Base-by-base conservation (phyloP, 1,140 invertebrate genomes). In the Euwallacea similis region DNA sequence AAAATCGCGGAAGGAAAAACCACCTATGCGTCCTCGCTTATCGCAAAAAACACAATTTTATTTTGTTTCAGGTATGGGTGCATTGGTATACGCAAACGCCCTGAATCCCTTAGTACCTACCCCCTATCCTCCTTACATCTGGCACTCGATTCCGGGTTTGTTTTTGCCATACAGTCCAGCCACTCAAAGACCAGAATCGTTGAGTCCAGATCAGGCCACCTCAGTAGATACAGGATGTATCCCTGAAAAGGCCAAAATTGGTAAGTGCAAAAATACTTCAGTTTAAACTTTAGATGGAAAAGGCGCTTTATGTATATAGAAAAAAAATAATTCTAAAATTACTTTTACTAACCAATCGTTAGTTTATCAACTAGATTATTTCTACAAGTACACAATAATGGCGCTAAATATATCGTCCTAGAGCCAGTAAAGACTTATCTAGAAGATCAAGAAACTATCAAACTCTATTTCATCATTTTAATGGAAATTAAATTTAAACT, bases 51-150 rank as follows among this genome's bases (percentile, higher is more conserved):
- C 11, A 13, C 54, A 11, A 70, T 67, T 68, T 66, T 75, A 63
- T 47, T 8, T 76, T 79, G 68, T 33, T 33, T 33, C 76, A 77
- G 81, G 80, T 74, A 78, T 83, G 73, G 78, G 80, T 47, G 79
- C 81, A 47, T 62, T 83, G 69, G 80, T 83, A 80, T 83, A 81
- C 68, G 80, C 77, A 47, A 79, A 77, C 68, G 79, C 79, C 42
- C 71, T 81, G 70, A 83, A 78, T 65, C 81, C 79, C 66, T 73
- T 80, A 65, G 79, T 81, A 16, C 77, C 79, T 11, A 74, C 76
- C 44, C 75, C 76, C 16, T 83, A 82, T 70, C 78, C 80, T 16
- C 79, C 81, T 9, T 83, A 83, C 71, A 77, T 81, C 55, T 84
- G 82, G 83, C 82, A 83, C 62, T 81, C 79, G 0, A 74, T 84